Evolutionary conservation across 2,888 invertebrate species (phyloP), one percentile per base, ranked within the genome.

Genomic region (Capitulum mitella): DNA sequence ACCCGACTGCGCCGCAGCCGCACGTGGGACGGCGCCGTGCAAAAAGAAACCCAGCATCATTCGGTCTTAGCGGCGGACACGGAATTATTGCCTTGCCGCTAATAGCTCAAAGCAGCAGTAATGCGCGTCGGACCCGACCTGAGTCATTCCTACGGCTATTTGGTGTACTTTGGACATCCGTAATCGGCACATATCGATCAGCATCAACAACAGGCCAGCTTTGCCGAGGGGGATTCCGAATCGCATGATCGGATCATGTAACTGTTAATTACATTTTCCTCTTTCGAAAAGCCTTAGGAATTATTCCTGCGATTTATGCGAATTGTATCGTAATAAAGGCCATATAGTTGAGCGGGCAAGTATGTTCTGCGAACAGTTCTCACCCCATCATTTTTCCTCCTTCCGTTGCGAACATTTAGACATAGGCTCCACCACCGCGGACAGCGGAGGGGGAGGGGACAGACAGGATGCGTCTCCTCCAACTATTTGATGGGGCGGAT

Each of bases 261-360:
- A n/a, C 10, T 29, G 58, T 58, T 58, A 58, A n/a, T 58, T 58
- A n/a, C 58, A 58, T 58, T 58, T 58, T 58, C 58, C 58, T 43
- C 58, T n/a, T n/a, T n/a, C n/a, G n/a, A n/a, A n/a, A n/a, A n/a
- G n/a, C n/a, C n/a, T n/a, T n/a, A n/a, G n/a, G n/a, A 29, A n/a
- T 29, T n/a, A 29, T 58, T 29, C 58, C 10, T n/a, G 26, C 12
- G n/a, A 58, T 58, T 29, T n/a, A 29, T 58, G 29, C n/a, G n/a
- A 58, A 58, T 6, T 10, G 6, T 12, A 12, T 1, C 0, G 58
- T 3, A 29, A 58, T 29, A 10, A 12, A n/a, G 58, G 3, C 12
- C n/a, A 58, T 58, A 29, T 58, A 58, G 26, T n/a, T n/a, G n/a
- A n/a, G n/a, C n/a, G n/a, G n/a, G n/a, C n/a, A n/a, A n/a, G n/a